A percentile compares a stretch with the other conserved stretches of the same genome.
These are phyloP conservation scores for Ailurus styani DNA, from an alignment of 2,113 vertebrate species.

Conservation along the genomic window DNA sequence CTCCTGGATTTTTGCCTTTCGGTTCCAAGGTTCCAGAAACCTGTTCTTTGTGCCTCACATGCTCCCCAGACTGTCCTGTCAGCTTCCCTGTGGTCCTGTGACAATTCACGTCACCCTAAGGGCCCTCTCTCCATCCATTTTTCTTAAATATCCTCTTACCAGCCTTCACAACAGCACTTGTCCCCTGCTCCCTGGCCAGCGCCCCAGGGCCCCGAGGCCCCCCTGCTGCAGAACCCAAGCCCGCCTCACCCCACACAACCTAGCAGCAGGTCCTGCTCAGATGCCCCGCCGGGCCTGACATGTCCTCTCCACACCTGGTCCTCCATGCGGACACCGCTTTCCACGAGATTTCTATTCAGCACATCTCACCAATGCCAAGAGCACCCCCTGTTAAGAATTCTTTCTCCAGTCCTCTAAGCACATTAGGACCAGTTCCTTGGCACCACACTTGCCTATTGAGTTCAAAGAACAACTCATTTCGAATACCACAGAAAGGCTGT, in stretches of 20 bases:
- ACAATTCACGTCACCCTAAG: background rate
- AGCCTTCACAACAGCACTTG: background rate
- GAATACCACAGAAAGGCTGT: background rate
- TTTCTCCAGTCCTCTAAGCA: background rate
- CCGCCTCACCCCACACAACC: background rate
- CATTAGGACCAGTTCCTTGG: background rate
- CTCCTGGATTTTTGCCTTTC: background rate
- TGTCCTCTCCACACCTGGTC: background rate
- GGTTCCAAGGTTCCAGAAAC: background rate
- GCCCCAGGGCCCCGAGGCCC: background rate
- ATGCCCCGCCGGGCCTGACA: accelerated
- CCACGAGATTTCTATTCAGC: background rate
- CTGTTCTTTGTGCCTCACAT: background rate
- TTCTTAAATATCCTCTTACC: background rate
- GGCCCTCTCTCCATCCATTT: too few relatives aligned
- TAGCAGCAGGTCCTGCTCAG: background rate
- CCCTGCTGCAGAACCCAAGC: background rate
- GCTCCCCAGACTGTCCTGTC: background rate
- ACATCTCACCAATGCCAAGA: background rate
- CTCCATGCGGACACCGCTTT: background rate
- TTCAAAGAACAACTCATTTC: background rate
- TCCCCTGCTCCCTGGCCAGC: background rate
- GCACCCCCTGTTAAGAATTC: background rate
- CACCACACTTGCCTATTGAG: background rate
- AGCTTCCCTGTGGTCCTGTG: too few relatives aligned